These are phyloP conservation scores for Zoanthus gigantus DNA, from an alignment of 92 coral and sea anemone species.

Conservation along the genomic window DNA sequence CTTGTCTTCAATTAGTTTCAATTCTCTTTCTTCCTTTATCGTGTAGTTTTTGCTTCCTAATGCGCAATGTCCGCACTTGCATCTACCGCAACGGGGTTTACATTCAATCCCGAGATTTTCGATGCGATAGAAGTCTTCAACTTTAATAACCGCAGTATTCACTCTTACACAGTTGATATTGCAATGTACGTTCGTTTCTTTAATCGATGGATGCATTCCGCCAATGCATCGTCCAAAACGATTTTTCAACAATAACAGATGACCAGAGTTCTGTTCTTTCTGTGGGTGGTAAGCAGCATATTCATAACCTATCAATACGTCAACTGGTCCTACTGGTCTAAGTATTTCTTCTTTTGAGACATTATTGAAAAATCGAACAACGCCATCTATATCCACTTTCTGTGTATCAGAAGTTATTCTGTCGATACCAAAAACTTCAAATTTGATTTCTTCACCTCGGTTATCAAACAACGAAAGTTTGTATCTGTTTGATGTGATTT, in stretches of 20 bases:
- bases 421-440: slow-evolving; percentile 58
- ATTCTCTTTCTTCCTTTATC: background rate
- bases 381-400: slow-evolving; percentile 36
- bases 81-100: background rate
- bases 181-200: background rate
- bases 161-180: background rate
- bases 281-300: slow-evolving; percentile 41
- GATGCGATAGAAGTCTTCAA: background rate
- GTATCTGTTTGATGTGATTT: background rate
- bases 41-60: background rate
- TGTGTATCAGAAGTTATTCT: slow-evolving; percentile 51
- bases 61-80: background rate
- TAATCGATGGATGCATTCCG: slow-evolving; percentile 28
- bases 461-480: slow-evolving; percentile 47
- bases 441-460: slow-evolving; percentile 41
- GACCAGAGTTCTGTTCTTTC: slow-evolving; percentile 49
- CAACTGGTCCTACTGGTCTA: slow-evolving; percentile 44
- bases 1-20: background rate
- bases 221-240: slow-evolving; percentile 60
- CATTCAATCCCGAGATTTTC: background rate
- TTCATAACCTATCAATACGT: background rate
- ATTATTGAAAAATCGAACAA: slow-evolving; percentile 48
- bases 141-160: background rate
- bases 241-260: slow-evolving; percentile 59
- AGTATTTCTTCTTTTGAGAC: slow-evolving; percentile 46